Conservation (phyloP, 2,113 vertebrate genomes). For the Mastomys natalensis region DNA sequence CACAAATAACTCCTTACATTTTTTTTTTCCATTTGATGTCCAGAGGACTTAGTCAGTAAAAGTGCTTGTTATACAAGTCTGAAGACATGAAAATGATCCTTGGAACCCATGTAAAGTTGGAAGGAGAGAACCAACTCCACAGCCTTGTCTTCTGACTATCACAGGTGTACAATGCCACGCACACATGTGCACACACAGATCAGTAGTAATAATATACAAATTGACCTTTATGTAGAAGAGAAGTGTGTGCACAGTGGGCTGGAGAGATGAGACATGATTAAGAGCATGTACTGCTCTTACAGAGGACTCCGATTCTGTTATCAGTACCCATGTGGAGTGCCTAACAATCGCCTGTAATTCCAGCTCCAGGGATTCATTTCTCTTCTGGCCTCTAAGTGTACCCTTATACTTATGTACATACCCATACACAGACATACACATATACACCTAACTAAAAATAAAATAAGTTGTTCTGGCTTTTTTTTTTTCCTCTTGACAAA, state of each 20-base stretch:
- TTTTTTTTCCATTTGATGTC: not conserved
- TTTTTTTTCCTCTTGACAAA: not conserved
- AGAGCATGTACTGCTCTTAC: not conserved
- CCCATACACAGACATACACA: not conserved
- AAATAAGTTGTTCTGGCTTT: not conserved
- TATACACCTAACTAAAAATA: not conserved
- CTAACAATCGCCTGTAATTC: not conserved
- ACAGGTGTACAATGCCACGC: too few species aligned
- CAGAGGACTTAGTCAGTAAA: not conserved
- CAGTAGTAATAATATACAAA: not conserved
- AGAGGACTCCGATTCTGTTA: not conserved
- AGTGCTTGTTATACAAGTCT: not conserved
- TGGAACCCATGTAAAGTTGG: not conserved
- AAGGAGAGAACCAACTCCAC: not conserved
- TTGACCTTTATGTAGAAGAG: not conserved
- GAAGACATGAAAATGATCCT: not conserved
- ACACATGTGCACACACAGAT: not conserved
- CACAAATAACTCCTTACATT: not conserved
- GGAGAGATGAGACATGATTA: not conserved
- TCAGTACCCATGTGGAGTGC: not conserved
- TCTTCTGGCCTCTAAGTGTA: not conserved
- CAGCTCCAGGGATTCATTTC: not conserved
- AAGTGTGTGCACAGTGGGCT: not conserved
- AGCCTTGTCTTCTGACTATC: not conserved
- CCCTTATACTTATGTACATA: not conserved